Evolutionary conservation across 1,140 invertebrate genomes (phyloP), one percentile per base, ranked within the genome.

Genomic region (Sesamia nonagrioides): DNA sequence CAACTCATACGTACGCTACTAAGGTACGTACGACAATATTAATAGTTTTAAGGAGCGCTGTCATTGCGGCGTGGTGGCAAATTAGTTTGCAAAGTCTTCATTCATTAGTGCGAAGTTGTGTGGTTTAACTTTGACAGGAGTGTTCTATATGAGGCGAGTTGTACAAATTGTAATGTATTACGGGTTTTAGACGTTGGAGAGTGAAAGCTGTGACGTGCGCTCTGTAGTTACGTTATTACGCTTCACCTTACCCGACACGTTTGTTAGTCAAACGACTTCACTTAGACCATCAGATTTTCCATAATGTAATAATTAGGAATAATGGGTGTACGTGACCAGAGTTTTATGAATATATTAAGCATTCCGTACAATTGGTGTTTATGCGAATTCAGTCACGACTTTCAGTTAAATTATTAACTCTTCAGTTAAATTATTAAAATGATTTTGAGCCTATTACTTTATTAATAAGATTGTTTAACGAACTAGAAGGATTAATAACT

Each of bases 21-120:
- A 73, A 56, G 45, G 35, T 77, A 74, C 71, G 71, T 74, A 76
- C 40, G 75, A 81, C 58, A 71, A 60, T 56, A 79, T 77, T 84
- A 82, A 84, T 80, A 84, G 79, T 81, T 76, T 74, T 74, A 74
- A 79, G 77, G 58, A 52, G 76, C 42, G 66, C 77, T 81, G 79
- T 81, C 77, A 73, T 77, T 75, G 69, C 63, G 79, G 77, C 40
- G 71, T 68, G 45, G 60, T 81, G 79, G 82, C 80, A 84, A 86
- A 86, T 86, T 86, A 84, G 75, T 84, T 81, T 42, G 78, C 60
- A 68, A 81, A 82, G 82, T 77, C 79, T 82, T 80, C 79, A 81
- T 83, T 82, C 75, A 87, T 85, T 85, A 84, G 66, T 76, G 42
- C 58, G 52, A 79, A 82, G 66, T 80, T 72, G 54, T 80, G 79